Evolutionary conservation across 2,113 vertebrate species (phyloP).

Genomic region (Macroglossus sobrinus): DNA sequence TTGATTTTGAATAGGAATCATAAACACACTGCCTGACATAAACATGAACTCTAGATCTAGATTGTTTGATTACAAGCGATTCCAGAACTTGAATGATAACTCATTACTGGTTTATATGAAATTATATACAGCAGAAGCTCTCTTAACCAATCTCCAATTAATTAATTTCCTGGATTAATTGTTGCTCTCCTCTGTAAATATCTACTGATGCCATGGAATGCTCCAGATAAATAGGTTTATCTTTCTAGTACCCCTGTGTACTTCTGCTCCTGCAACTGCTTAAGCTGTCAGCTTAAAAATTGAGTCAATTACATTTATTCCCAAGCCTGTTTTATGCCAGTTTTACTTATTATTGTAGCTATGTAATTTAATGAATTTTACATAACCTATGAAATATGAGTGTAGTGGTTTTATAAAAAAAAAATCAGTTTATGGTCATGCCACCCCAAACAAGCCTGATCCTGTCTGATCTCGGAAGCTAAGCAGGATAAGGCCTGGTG

Average conservation of each 20-base stretch:
- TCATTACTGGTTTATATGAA: background rate
- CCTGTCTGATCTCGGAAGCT: no score
- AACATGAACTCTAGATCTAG: background rate
- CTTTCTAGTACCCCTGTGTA: background rate
- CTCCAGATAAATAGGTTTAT: background rate
- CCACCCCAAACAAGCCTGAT: no score
- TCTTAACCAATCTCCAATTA: background rate
- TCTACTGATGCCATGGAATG: background rate
- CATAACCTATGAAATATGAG: background rate
- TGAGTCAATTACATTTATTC: background rate
- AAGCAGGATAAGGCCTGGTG: no score
- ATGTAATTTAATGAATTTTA: constrained; percentile 17
- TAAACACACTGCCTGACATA: background rate
- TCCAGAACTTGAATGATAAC: background rate
- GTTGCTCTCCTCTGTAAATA: background rate
- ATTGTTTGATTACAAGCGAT: background rate
- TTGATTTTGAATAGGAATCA: background rate
- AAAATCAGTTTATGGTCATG: background rate
- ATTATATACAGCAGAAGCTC: background rate
- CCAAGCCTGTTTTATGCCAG: background rate
- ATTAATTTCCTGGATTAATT: background rate
- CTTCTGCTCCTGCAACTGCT: background rate
- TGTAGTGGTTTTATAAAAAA: background rate
- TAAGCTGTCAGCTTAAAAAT: background rate
- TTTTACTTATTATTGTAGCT: background rate